These are phyloP conservation scores for Mythimna albipuncta DNA, from an alignment of 2,888 invertebrate species.

Conservation along the genomic window DNA sequence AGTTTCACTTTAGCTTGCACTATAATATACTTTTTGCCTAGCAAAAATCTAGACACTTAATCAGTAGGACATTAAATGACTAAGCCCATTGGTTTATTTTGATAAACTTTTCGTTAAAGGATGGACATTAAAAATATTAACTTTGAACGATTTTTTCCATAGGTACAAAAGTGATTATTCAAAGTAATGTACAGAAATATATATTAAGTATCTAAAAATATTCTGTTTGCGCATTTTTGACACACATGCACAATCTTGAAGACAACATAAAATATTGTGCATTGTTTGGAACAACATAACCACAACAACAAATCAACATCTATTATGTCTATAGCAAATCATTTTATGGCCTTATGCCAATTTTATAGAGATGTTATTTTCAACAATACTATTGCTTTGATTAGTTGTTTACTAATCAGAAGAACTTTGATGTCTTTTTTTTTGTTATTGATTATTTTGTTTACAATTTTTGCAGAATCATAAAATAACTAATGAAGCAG, in stretches of 20 bases:
- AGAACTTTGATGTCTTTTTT: neutral
- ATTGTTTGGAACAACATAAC: neutral
- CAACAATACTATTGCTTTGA: slow-evolving; percentile 11
- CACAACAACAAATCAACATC: neutral
- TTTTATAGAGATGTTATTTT: slow-evolving; percentile 17
- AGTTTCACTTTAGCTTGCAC: too few species aligned
- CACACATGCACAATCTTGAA: neutral
- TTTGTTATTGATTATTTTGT: slow-evolving; percentile 25
- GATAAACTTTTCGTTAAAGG: neutral
- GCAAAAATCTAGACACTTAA: neutral
- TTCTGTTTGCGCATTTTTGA: neutral
- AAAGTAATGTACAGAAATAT: neutral
- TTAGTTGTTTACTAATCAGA: slow-evolving; percentile 29
- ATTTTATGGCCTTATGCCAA: neutral
- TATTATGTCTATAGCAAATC: neutral
- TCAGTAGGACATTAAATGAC: neutral
- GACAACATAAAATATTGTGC: neutral
- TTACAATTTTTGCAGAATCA: slow-evolving; percentile 7
- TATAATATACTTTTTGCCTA: too few species aligned
- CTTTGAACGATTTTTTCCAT: neutral
- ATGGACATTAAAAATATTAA: neutral
- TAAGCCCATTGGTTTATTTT: neutral
- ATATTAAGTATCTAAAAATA: neutral
- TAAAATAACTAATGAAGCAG: neutral
- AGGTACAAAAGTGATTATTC: neutral